Evolutionary conservation across 2,888 invertebrate species (phyloP).

Genomic region (Cheilosia vulpina): DNA sequence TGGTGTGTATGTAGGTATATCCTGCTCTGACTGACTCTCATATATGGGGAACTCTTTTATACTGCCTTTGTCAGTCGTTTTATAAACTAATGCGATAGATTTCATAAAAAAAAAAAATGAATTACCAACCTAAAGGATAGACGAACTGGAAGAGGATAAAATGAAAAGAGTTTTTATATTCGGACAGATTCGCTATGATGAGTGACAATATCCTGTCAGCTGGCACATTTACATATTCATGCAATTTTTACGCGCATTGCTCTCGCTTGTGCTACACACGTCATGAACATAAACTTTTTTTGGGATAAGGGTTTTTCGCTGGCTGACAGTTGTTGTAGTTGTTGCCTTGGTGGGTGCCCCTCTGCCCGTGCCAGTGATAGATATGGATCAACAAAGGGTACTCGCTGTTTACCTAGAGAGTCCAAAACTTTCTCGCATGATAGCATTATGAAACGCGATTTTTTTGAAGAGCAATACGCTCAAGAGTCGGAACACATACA

Average conservation of each 20-base stretch:
- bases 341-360: too few relatives aligned
- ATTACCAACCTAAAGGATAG: slow-evolving; percentile 40
- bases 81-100: slow-evolving; percentile 68
- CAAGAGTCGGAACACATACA: background rate
- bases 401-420: background rate
- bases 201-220: slow-evolving; percentile 74
- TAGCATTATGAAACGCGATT: slow-evolving; percentile 62
- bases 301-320: slow-evolving; percentile 21
- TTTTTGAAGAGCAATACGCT: slow-evolving; percentile 57
- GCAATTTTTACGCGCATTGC: slow-evolving; percentile 67
- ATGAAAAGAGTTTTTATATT: slow-evolving; percentile 57
- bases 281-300: slow-evolving; percentile 68
- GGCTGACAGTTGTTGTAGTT: background rate
- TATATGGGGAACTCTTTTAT: slow-evolving; percentile 3
- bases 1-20: slow-evolving; percentile 25
- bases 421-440: slow-evolving; percentile 65
- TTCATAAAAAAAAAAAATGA: slow-evolving; percentile 47
- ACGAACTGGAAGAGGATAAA: background rate
- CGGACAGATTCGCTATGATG: slow-evolving; percentile 70
- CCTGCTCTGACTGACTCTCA: slow-evolving; percentile 45
- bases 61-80: slow-evolving; percentile 63
- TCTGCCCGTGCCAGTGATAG: too few relatives aligned
- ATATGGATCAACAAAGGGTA: too few relatives aligned
- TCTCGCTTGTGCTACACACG: slow-evolving; percentile 52
- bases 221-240: slow-evolving; percentile 74